A percentile compares a stretch with the other conserved stretches of the same genome.
phyloP scores from a whole-genome alignment of 1,140 invertebrate species.

The Anastrepha obliqua region DNA sequence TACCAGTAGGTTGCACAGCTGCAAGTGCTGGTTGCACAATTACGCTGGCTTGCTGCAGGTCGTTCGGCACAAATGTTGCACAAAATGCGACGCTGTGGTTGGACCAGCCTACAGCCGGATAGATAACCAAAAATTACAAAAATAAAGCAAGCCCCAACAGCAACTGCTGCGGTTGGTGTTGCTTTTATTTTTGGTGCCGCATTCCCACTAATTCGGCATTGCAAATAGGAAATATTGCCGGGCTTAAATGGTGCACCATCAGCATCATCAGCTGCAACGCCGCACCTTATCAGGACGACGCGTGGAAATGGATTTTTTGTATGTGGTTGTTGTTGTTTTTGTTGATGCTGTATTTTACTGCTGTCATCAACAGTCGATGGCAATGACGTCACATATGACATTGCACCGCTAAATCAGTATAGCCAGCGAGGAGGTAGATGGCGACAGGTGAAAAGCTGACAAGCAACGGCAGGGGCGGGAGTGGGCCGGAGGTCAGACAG shows the following conservation, averaged over 20 bases:
- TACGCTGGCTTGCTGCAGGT: conserved; percentile 25
- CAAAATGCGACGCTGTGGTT: neutral
- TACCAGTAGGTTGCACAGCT: neutral
- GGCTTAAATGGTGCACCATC: conserved; percentile 4
- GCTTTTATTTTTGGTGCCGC: neutral
- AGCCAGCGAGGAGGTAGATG: neutral
- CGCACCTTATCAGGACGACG: conserved; percentile 3
- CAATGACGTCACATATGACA: conserved; percentile 55
- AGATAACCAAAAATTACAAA: conserved; percentile 12
- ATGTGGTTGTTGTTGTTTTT: neutral
- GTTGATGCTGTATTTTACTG: neutral
- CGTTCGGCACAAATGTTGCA: conserved; percentile 41
- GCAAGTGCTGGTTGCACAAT: conserved; percentile 37
- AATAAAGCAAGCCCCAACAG: neutral
- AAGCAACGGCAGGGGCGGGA: neutral
- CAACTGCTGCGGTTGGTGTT: neutral
- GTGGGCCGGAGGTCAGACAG: conserved; percentile 35
- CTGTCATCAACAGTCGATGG: conserved; percentile 44
- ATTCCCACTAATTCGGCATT: conserved; percentile 19
- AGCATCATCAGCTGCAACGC: neutral
- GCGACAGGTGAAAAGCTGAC: neutral
- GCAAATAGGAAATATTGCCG: conserved; percentile 50
- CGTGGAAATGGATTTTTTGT: neutral
- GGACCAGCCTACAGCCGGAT: neutral
- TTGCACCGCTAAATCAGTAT: conserved; percentile 2